Conservation (phyloP, 2,113 vertebrate species). For the Crotalus viridis region DNA sequence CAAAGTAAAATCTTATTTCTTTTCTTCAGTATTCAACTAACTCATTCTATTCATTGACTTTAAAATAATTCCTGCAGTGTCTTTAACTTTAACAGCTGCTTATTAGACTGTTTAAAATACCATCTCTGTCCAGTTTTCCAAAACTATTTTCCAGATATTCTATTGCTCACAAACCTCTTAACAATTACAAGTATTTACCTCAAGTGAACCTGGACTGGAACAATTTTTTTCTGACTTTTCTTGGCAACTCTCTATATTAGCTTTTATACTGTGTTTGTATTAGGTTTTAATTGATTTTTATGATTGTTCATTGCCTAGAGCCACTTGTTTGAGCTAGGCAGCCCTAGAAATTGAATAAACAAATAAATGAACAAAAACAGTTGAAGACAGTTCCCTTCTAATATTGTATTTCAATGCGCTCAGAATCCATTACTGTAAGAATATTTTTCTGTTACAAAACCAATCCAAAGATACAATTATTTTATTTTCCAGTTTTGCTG, state of each 20-base stretch:
- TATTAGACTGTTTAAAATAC: slow-evolving; percentile 60
- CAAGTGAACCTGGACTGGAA: slow-evolving; percentile 25
- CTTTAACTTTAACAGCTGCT: slow-evolving; percentile 29
- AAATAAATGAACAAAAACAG: slow-evolving; percentile 3
- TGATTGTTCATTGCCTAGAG: neutral
- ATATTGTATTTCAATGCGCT: neutral
- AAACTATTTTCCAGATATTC: slow-evolving; percentile 45
- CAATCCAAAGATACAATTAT: neutral
- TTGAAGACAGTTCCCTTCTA: neutral
- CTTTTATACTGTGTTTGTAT: neutral
- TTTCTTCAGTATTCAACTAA: slow-evolving; percentile 51
- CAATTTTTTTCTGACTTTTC: neutral
- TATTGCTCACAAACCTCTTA: slow-evolving; percentile 45
- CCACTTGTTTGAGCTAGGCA: neutral
- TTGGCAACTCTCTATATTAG: neutral
- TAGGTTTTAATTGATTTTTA: neutral
- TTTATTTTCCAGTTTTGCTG: neutral
- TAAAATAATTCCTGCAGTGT: slow-evolving; percentile 61
- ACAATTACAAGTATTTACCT: slow-evolving; percentile 49
- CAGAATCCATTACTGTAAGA: neutral
- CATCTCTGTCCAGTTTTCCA: slow-evolving; percentile 54
- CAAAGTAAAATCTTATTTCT: slow-evolving; percentile 53
- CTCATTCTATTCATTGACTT: slow-evolving; percentile 56
- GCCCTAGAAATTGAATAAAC: neutral
- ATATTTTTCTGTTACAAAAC: neutral